Evolutionary conservation across 2,113 vertebrate species (phyloP).

Genomic region (Paradoxurus hermaphroditus): DNA sequence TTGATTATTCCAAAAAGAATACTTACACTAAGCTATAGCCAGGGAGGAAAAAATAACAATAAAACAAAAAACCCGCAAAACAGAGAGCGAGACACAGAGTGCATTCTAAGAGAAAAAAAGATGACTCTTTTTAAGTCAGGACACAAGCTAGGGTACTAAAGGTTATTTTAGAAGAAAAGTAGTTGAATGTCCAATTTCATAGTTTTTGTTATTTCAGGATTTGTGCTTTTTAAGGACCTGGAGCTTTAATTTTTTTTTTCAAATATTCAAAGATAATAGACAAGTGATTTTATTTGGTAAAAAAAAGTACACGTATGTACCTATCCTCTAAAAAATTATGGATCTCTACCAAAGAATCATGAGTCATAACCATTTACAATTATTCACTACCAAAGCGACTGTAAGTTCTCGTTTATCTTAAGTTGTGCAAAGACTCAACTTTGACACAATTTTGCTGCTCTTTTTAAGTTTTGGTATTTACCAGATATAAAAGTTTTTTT

Average conservation of each 20-base stretch:
- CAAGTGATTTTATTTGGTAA: background rate
- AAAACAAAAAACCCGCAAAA: background rate
- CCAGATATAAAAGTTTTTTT: background rate
- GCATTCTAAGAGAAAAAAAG: background rate
- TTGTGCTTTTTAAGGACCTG: background rate
- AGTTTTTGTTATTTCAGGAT: background rate
- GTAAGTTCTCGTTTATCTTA: background rate
- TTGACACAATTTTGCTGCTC: background rate
- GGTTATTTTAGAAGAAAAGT: background rate
- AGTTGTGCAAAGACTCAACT: background rate
- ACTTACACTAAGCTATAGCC: background rate
- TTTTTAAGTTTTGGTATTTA: background rate
- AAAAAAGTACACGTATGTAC: background rate
- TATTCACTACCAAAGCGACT: background rate
- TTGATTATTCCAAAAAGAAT: background rate
- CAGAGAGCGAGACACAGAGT: background rate
- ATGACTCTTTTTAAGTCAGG: background rate
- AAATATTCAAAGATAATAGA: background rate
- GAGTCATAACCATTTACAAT: background rate
- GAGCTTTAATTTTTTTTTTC: background rate
- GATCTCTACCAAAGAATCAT: background rate
- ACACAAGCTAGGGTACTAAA: background rate
- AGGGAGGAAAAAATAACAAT: background rate
- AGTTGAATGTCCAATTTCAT: background rate
- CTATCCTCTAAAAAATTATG: background rate